Base-by-base conservation (phyloP, 2,888 invertebrate species). In the Caenorhabditis angaria region DNA sequence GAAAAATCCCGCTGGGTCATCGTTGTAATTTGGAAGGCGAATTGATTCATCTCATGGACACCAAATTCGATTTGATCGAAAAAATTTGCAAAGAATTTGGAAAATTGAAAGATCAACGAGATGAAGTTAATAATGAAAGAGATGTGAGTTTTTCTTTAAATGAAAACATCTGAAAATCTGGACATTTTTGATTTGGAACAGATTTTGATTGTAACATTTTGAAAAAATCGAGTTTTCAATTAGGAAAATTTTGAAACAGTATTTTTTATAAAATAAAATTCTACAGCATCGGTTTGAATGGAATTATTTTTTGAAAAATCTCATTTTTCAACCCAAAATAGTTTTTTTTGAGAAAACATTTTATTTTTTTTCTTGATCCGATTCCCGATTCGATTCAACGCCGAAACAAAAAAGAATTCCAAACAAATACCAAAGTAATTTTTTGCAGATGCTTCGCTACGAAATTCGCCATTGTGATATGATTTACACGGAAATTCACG, bases 401-500 rank as follows among this genome's bases (percentile, higher is more conserved):
- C n/a, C n/a, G n/a, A n/a, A n/a, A n/a, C n/a, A n/a, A n/a, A n/a
- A n/a, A n/a, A n/a, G n/a, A n/a, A n/a, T n/a, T n/a, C n/a, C n/a
- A n/a, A n/a, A n/a, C n/a, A n/a, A n/a, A n/a, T n/a, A n/a, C n/a
- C n/a, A 2, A n/a, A 25, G n/a, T 22, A 18, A 20, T 18, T 2
- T 14, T 25, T 70, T 77, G 50, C 66, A 81, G 78, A 76, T 78
- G 73, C 80, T 85, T 12, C 83, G 85, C 59, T 79, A 79, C 60
- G 84, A 85, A 61, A 85, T 85, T 32, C 82, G 85, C 59, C 77
- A 78, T 57, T 77, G 81, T 60, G 85, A 85, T 61, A 70, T 81
- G 74, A 56, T 66, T 53, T 84, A 67, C 69, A 80, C 77, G 24
- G 83, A 83, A 58, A 76, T 83, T 63, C 83, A 85, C 69, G 83